Percentiles rank a stretch among this genome's conserved stretches.
These are phyloP conservation scores for Microhierax caerulescens DNA, from an alignment of 2,797 vertebrate species.

Conservation along the genomic window DNA sequence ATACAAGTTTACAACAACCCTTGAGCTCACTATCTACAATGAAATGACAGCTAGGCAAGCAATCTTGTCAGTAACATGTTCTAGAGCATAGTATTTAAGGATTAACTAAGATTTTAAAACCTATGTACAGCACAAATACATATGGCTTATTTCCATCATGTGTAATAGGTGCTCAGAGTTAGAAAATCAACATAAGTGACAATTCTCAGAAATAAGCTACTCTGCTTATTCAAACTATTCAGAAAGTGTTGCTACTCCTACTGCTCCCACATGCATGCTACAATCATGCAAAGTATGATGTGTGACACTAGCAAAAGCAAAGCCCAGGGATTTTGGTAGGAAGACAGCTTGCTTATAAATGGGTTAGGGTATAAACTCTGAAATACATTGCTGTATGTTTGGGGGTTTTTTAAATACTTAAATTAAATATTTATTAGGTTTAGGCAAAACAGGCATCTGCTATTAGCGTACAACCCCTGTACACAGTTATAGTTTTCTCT, in stretches of 20 bases:
- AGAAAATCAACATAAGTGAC: neutral
- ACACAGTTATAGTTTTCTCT: neutral
- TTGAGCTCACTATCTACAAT: neutral
- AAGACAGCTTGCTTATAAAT: neutral
- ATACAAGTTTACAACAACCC: neutral
- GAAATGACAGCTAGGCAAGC: neutral
- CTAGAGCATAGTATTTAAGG: neutral
- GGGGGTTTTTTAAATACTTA: neutral
- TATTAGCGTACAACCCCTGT: neutral
- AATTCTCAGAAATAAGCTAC: neutral
- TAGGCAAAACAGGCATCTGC: slow-evolving; percentile 37
- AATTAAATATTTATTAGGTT: slow-evolving; percentile 25
- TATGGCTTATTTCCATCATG: neutral
- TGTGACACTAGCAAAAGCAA: neutral
- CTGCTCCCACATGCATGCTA: neutral
- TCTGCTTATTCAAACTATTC: neutral
- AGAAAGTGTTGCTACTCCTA: neutral
- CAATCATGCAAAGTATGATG: neutral
- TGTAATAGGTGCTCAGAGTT: neutral
- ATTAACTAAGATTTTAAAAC: slow-evolving; percentile 4
- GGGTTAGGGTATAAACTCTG: neutral
- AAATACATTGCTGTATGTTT: neutral
- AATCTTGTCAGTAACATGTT: neutral
- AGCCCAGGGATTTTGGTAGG: neutral
- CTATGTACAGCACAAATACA: neutral